Conservation (phyloP, 1,140 invertebrate species). For the Xylocopa sonorina region DNA sequence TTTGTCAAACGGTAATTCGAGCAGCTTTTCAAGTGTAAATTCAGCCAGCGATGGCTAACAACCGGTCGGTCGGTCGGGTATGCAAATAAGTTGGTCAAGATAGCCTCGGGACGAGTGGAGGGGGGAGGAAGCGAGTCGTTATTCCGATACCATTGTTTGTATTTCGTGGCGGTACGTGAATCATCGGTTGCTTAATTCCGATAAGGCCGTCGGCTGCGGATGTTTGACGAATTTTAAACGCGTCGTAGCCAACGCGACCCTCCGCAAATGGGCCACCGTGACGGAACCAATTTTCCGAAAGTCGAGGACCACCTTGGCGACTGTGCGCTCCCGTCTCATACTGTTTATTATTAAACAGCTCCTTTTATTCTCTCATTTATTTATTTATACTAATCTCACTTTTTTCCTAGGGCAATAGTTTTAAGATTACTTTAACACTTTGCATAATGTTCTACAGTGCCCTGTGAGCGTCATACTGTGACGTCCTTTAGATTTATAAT, state of each 20-base stretch:
- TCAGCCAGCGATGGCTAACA: background rate
- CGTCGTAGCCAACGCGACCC: background rate
- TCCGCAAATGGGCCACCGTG: background rate
- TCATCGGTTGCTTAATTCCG: conserved; percentile 44
- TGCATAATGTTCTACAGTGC: no score
- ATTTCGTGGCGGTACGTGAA: conserved; percentile 30
- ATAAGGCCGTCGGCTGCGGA: conserved; percentile 15
- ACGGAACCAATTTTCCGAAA: background rate
- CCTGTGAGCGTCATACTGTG: no score
- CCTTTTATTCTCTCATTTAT: no score
- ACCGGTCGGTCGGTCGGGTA: background rate
- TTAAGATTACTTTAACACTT: no score
- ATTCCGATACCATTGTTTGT: conserved; percentile 41
- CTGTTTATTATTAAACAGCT: no score
- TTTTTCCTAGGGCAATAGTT: no score
- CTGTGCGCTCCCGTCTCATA: background rate
- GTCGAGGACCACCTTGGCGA: background rate
- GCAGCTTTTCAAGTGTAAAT: conserved; percentile 40
- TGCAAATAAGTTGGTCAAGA: conserved; percentile 39
- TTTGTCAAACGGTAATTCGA: conserved; percentile 37
- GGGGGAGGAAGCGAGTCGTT: background rate
- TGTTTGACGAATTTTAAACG: conserved; percentile 24
- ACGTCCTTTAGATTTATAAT: no score
- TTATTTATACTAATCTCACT: no score
- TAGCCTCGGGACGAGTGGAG: background rate